Evolutionary conservation across 92 coral and sea anemone species (phyloP), one percentile per base, ranked within the genome.

Genomic region (Isaurus tuberculatus): DNA sequence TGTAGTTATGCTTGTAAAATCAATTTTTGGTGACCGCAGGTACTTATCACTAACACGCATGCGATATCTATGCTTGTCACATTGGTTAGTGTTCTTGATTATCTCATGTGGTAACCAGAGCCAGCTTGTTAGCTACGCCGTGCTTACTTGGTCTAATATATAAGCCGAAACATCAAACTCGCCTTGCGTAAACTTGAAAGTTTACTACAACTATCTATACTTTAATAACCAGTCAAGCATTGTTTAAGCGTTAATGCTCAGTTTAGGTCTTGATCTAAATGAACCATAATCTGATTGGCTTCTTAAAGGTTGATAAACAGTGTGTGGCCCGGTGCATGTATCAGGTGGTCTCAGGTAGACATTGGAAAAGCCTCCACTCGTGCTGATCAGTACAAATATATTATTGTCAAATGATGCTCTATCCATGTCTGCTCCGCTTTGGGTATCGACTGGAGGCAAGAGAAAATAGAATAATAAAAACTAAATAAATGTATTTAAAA

Each of bases 361-460:
- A 68, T 30, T 70, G 22, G 55, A 20, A 46, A 83, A 70, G n/a
- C 64, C 60, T 10, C 77, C 86, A n/a, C 82, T 77, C 13, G 67
- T 30, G 51, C 51, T 77, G 49, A 75, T 57, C 8, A 57, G 70
- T 13, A 57, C 68, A 61, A 77, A 57, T 26, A 77, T 77, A 37
- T 58, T 77, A 69, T 77, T 69, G 17, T n/a, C 17, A 11, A 77
- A 55, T 20, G 70, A 77, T 8, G 49, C 30, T 33, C 19, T 57
- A 44, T 77, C 82, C 23, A 1, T n/a, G 5, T 29, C 27, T 19
- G 55, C 22, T 58, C 69, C n/a, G n/a, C n/a, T 31, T 1, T 30
- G 5, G 23, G 68, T 48, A 30, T 77, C 70, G 23, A 58, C 82
- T 77, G 53, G n/a, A 27, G 22, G n/a, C 13, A 40, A 8, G 40